Evolutionary conservation across 2,797 vertebrate genomes (phyloP).

Genomic region (Tangara arthus): DNA sequence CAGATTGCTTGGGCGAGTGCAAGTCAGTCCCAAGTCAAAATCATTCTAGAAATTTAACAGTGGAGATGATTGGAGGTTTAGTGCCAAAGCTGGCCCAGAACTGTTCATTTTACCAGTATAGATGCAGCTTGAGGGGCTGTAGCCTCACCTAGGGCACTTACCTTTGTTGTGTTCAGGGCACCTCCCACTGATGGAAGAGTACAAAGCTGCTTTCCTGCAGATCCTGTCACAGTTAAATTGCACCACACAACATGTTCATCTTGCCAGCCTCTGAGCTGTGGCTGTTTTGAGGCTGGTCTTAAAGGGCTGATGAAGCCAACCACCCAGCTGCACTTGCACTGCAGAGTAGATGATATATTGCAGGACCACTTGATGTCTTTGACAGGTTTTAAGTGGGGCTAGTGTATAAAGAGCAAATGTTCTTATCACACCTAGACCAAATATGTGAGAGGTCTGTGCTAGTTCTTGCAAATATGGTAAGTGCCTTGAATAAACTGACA

Average conservation of each 20-base stretch:
- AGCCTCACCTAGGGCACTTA: neutral
- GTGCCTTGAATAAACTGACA: slow-evolving; percentile 36
- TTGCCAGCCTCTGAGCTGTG: neutral
- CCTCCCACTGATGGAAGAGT: neutral
- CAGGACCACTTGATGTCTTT: slow-evolving; percentile 23
- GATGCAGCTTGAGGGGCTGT: neutral
- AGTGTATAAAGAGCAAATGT: slow-evolving; percentile 27
- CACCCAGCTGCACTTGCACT: neutral
- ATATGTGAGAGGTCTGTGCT: slow-evolving; percentile 28
- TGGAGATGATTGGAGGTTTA: neutral
- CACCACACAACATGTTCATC: neutral
- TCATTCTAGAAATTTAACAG: neutral
- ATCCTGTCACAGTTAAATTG: neutral
- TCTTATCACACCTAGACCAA: slow-evolving; percentile 43
- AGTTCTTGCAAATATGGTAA: slow-evolving; percentile 41
- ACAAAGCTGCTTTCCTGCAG: neutral
- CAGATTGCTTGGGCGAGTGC: neutral
- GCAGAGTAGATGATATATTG: neutral
- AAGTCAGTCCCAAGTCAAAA: neutral
- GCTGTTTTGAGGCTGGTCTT: neutral
- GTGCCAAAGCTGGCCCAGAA: neutral
- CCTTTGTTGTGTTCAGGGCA: neutral
- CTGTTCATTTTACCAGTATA: neutral
- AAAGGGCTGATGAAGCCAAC: neutral
- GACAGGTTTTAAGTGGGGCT: slow-evolving; percentile 15